Base-by-base conservation (phyloP, 2,888 invertebrate genomes). In the Lissocephala sabroskyi region DNA sequence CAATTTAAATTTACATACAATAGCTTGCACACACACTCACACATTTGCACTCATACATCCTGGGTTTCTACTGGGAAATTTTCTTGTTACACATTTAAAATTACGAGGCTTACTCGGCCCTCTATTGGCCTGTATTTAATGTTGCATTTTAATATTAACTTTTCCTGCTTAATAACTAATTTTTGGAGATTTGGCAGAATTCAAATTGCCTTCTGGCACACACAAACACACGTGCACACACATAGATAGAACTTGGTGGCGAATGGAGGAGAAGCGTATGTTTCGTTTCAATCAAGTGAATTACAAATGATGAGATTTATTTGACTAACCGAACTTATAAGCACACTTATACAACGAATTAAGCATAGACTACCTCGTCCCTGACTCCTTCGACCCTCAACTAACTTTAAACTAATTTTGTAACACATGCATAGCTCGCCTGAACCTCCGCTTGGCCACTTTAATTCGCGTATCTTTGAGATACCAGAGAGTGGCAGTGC, bases 401-500 rank as follows among this genome's bases (percentile, higher is more conserved):
- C 53, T n/a, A 50, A 56, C 53, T 23, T 23, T 63, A 51, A 73
- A 65, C 56, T 67, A 67, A 60, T 53, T 60, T 1, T 52, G 41
- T 53, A 55, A 56, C 53, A 50, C 42, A 41, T 23, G 49, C 49
- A 14, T 16, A 35, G 35, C 35, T 35, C 16, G 35, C 14, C 35
- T 41, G 14, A 11, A 35, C 16, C 35, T 17, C 17, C 13, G 33
- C 33, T 43, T 45, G 39, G 42, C 55, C 58, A 55, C 56, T 49
- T 61, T 51, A 52, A 47, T 47, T 57, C 52, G 64, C 63, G 63
- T 60, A 65, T 60, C 64, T 73, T 53, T 57, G 47, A 50, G 52
- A 58, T 45, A 48, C 36, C 37, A 47, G 42, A 48, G n/a, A n/a
- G n/a, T n/a, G n/a, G n/a, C n/a, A n/a, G n/a, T n/a, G n/a, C n/a